Percentiles rank a stretch among this genome's conserved stretches.
These are phyloP conservation scores for Hoplodrina ambigua DNA, from an alignment of 2,888 invertebrate genomes.

Conservation along the genomic window DNA sequence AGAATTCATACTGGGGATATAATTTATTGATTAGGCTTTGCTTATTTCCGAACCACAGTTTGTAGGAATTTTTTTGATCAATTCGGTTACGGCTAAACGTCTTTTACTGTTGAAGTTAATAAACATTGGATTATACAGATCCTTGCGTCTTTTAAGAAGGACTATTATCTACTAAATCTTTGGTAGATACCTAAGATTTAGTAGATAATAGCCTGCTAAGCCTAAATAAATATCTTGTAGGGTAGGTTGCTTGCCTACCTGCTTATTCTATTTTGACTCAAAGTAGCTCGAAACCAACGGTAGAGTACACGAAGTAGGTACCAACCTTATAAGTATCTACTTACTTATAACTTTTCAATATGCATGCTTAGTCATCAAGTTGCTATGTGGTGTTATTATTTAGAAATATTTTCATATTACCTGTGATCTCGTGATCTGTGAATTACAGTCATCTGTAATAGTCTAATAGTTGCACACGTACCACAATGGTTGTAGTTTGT, in stretches of 20 bases:
- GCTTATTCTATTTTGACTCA: background rate
- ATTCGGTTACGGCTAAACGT: background rate
- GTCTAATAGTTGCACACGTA: conserved; percentile 26
- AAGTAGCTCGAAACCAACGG: background rate
- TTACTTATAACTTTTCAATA: conserved; percentile 18
- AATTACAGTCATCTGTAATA: conserved; percentile 34
- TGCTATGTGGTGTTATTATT: conserved; percentile 27
- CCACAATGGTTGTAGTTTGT: conserved; percentile 44
- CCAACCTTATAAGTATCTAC: too few relatives aligned
- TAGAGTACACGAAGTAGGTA: conserved; percentile 13
- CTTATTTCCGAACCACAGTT: background rate
- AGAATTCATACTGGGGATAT: background rate
- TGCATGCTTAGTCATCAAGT: conserved; percentile 30
- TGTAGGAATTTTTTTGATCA: background rate
- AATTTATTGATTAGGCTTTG: background rate
- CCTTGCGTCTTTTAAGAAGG: background rate
- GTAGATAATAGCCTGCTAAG: background rate
- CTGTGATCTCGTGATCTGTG: conserved; percentile 27
- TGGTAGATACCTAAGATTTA: too few relatives aligned
- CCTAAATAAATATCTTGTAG: background rate
- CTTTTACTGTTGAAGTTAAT: too few relatives aligned
- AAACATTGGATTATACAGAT: background rate
- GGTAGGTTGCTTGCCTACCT: background rate
- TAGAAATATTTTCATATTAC: conserved; percentile 28
- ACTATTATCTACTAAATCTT: background rate